These are phyloP conservation scores for Ctenodactylus gundi DNA, from an alignment of 2,113 vertebrate genomes.

Conservation along the genomic window DNA sequence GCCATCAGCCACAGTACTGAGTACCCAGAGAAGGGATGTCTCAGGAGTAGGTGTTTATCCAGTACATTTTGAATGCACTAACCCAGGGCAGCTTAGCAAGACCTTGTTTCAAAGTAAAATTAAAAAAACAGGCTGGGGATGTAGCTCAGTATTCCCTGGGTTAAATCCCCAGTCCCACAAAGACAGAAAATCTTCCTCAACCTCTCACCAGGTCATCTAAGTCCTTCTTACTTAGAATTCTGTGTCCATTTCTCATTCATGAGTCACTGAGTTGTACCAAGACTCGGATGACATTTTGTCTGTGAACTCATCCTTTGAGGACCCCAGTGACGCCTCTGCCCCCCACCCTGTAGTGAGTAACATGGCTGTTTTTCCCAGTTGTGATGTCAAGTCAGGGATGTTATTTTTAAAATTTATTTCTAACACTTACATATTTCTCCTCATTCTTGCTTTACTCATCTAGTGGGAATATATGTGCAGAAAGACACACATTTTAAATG, in stretches of 20 bases:
- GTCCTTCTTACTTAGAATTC: neutral
- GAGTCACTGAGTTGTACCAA: neutral
- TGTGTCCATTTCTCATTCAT: neutral
- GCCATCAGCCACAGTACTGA: neutral
- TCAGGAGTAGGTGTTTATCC: neutral
- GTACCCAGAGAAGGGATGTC: neutral
- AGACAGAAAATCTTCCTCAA: neutral
- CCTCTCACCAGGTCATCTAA: neutral
- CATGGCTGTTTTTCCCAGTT: neutral
- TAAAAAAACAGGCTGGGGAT: neutral
- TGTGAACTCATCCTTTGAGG: neutral
- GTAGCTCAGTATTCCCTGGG: neutral
- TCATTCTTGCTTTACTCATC: neutral
- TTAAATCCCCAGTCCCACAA: neutral
- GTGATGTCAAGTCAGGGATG: conserved; percentile 18
- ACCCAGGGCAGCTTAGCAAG: neutral
- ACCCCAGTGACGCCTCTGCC: neutral
- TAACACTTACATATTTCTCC: neutral
- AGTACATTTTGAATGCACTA: neutral
- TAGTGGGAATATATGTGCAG: neutral
- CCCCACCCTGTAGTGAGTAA: neutral
- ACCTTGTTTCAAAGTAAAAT: neutral
- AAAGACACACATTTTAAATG: neutral
- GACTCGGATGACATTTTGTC: neutral
- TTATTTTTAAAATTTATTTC: conserved; percentile 37